phyloP scores from a whole-genome alignment of 1,140 invertebrate genomes.

The Anastrepha obliqua region DNA sequence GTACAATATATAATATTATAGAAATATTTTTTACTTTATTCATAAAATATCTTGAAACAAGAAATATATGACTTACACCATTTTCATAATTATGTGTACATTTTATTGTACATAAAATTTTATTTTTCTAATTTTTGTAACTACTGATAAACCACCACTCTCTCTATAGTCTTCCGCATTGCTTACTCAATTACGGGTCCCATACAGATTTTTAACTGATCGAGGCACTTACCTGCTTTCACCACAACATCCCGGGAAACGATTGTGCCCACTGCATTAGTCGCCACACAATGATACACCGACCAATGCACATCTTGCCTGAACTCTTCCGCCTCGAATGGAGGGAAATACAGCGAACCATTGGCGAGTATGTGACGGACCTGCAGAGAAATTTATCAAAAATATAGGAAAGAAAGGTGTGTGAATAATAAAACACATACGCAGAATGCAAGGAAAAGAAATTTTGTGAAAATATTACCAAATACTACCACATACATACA shows the following conservation, averaged over 20 bases:
- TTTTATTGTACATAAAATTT: no score
- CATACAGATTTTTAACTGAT: no score
- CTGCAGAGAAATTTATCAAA: slow-evolving; percentile 57
- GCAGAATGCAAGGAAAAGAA: neutral
- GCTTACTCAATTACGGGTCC: no score
- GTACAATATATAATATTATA: no score
- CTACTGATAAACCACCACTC: no score
- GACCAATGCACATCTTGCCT: slow-evolving; percentile 84
- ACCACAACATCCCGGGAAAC: slow-evolving; percentile 86
- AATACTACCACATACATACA: no score
- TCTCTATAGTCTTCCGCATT: no score
- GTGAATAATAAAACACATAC: neutral
- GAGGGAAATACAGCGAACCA: slow-evolving; percentile 83
- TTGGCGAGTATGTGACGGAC: slow-evolving; percentile 75
- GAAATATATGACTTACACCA: no score
- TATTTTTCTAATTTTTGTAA: no score
- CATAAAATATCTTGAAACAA: no score
- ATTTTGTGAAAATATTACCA: neutral
- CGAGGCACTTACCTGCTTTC: slow-evolving; percentile 81
- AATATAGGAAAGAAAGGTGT: neutral
- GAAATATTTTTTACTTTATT: no score
- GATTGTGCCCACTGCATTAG: slow-evolving; percentile 83
- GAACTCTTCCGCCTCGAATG: slow-evolving; percentile 83
- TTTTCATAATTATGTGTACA: no score
- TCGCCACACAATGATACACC: slow-evolving; percentile 83